phyloP scores from a whole-genome alignment of 2,797 vertebrate genomes.

The Cephalopachus bancanus region DNA sequence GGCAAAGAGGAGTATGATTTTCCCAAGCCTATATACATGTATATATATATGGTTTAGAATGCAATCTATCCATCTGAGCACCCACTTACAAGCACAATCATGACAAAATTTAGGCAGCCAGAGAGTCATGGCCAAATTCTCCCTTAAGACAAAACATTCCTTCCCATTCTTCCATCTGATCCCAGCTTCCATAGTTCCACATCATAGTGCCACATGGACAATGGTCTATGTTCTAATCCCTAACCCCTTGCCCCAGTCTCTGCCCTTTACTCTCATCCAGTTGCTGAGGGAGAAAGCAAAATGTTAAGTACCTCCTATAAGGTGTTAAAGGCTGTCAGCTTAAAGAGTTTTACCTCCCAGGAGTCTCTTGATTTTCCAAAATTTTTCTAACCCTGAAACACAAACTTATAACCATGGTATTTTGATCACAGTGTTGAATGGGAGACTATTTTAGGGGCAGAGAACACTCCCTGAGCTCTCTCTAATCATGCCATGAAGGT shows the following conservation, averaged over 20 bases:
- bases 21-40: not conserved
- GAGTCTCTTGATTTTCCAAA: slow-evolving; percentile 13
- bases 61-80: not conserved
- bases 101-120: not conserved
- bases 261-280: not conserved
- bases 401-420: not conserved
- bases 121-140: not conserved
- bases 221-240: not conserved
- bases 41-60: not conserved
- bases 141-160: not conserved
- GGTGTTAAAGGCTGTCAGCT: not conserved
- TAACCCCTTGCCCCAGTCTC: not conserved
- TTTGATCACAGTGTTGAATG: not conserved
- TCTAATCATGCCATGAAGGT: not conserved
- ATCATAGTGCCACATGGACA: not conserved
- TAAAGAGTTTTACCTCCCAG: not conserved
- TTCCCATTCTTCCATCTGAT: not conserved
- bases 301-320: not conserved
- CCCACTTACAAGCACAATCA: not conserved
- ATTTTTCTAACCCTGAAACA: not conserved
- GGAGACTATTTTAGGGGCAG: not conserved
- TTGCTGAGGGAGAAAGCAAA: not conserved
- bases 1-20: not conserved
- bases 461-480: not conserved
- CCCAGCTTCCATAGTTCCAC: not conserved